Conservation (phyloP, 2,888 invertebrate species). For the Pristionchus arcanus region DNA sequence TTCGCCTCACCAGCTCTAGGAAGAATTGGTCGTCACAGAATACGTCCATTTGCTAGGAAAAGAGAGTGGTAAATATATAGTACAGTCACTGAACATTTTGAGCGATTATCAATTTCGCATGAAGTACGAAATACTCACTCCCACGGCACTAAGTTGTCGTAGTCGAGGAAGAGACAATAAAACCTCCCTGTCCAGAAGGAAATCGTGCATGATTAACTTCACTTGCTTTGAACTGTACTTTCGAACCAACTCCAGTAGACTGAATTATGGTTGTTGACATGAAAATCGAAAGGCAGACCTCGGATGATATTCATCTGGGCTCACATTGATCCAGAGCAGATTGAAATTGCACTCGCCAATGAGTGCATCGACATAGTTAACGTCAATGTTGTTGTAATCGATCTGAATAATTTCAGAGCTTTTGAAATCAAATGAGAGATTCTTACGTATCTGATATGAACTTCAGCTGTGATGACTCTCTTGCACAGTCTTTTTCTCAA, state of each 20-base stretch:
- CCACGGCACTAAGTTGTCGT: neutral
- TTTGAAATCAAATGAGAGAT: neutral
- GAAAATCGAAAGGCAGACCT: neutral
- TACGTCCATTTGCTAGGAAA: neutral
- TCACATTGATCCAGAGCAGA: neutral
- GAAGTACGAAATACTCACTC: neutral
- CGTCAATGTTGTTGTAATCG: neutral
- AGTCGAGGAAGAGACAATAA: neutral
- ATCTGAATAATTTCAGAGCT: neutral
- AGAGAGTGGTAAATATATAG: too few relatives aligned
- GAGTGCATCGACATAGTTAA: neutral
- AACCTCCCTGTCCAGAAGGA: neutral
- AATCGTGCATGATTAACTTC: constrained; percentile 28
- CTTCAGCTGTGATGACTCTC: neutral
- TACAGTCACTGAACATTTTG: too few relatives aligned
- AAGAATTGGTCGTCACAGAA: neutral
- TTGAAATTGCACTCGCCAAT: neutral
- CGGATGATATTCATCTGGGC: neutral
- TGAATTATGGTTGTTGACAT: neutral
- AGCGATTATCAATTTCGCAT: too few relatives aligned
- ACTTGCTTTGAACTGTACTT: neutral
- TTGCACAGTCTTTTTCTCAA: neutral
- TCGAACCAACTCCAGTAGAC: neutral
- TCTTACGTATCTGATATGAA: neutral
- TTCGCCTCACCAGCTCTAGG: neutral